Base-by-base conservation (phyloP, 2,113 vertebrate genomes). In the Hypocryptadius cinnamomeus region DNA sequence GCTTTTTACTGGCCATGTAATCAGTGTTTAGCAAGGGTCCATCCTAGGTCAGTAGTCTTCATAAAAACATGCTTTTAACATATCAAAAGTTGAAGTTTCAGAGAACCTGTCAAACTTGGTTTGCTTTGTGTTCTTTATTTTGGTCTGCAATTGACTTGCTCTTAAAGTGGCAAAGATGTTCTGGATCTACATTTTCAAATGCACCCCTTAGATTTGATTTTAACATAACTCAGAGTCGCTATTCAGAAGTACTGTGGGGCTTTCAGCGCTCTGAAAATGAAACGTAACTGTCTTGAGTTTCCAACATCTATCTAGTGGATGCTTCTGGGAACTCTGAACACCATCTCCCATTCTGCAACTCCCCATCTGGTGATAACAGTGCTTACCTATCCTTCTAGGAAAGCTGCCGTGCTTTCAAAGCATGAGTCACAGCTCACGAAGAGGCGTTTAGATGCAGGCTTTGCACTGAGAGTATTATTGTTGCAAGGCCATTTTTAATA, bases 401-500 rank as follows among this genome's bases (percentile, higher is more conserved):
- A 80, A 79, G 57, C 51, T 33, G 24, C 3, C 0, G 27, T 1
- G 9, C 79, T 90, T 87, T 37, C 70, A 31, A 60, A 91, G 78
- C 6, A 16, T 73, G 81, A 94, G 56, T 89, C 70, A 84, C 73
- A 65, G 70, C 79, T 91, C 66, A 44, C 2, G 42, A 35, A 3
- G 22, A 90, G 70, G 78, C 9, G 1, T 71, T 13, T 25, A 50
- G 70, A 85, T 28, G n/a, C 56, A 65, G 87, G 53, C 31, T 89
- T 82, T 69, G 63, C 87, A 50, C 35, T 47, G 63, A 28, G 10
- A 79, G 56, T 79, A 45, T 65, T 85, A 53, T 24, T 84, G 66
- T 65, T 61, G 54, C 27, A 91, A 89, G 54, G 59, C 9, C 61
- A 54, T 83, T 89, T 95, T 92, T 61, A 79, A 86, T 89, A 81